Base-by-base conservation (phyloP, 2,797 vertebrate species). In the Caiman crocodilus region DNA sequence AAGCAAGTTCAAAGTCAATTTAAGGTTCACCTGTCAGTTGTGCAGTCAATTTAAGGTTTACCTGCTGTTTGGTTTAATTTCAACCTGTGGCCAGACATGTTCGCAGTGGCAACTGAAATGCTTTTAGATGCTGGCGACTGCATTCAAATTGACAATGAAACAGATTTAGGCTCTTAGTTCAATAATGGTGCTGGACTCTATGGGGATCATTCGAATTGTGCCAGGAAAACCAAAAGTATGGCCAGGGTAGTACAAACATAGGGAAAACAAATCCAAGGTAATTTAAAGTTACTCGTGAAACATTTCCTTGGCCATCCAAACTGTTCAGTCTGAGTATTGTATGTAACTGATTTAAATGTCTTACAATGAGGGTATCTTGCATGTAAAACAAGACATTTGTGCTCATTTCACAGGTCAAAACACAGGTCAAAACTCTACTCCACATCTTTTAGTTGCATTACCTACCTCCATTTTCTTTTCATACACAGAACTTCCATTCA, bases 71-170 rank as follows among this genome's bases (percentile, higher is more conserved):
- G n/a, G 11, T 14, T 57, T 57, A 4, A 30, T 90, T 94, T 91
- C 56, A 81, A 17, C 3, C n/a, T 0, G 0, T 11, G 20, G 4
- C 9, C 67, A 82, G 80, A 76, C 5, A 64, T 23, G 60, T 67
- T 84, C 60, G 17, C 50, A 87, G 50, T 83, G 84, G 94, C 79
- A 67, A 23, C 59, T 25, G 59, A 60, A 23, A 30, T 30, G 32
- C 28, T 89, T 84, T 77, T 64, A 85, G 74, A 50, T 32, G 14
- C 57, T n/a, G 6, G 5, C 42, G 42, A 50, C 88, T 84, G 4
- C 20, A 84, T 58, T 74, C 57, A 82, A 78, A 88, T 79, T 90
- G 59, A 58, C 14, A 88, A 14, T 23, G 26, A 83, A 77, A 75
- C 79, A 59, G 2, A 92, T 79, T 21, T 30, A 81, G 42, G 28